These are phyloP conservation scores for Strongylocentrotus purpuratus DNA, from an alignment of 35 echinoderm and acorn worm species.

Conservation along the genomic window DNA sequence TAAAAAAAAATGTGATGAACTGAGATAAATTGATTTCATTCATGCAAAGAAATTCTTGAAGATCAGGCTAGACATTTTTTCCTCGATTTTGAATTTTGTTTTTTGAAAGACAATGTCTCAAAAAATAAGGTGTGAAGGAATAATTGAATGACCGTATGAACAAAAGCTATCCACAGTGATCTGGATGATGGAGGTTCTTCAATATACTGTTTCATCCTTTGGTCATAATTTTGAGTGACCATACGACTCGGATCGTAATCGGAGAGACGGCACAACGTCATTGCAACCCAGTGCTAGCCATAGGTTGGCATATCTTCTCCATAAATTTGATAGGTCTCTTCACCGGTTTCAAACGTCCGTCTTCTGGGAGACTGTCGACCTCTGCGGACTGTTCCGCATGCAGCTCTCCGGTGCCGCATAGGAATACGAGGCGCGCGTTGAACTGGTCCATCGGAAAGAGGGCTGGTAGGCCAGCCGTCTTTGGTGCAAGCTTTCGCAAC, in stretches of 20 bases:
- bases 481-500: not conserved
- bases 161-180: no score
- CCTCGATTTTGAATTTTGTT: not conserved
- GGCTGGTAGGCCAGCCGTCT: slow-evolving; percentile 30
- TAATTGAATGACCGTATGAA: no score
- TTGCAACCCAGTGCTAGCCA: no score
- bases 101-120: not conserved
- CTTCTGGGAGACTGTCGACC: slow-evolving; percentile 4
- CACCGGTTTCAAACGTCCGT: not conserved
- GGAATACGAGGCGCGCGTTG: slow-evolving; percentile 26
- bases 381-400: slow-evolving; percentile 10
- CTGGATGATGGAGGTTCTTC: no score
- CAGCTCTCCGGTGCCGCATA: not conserved
- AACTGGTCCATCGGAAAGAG: slow-evolving; percentile 13
- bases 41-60: no score
- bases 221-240: not conserved
- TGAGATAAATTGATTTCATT: not conserved
- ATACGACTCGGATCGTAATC: not conserved
- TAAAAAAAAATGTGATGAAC: not conserved
- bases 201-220: not conserved
- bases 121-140: no score
- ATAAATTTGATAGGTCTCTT: not conserved
- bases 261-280: not conserved
- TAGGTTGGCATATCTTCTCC: not conserved
- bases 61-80: not conserved